Base-by-base conservation (phyloP, 1,140 invertebrate genomes). In the Rhopalosiphum maidis region DNA sequence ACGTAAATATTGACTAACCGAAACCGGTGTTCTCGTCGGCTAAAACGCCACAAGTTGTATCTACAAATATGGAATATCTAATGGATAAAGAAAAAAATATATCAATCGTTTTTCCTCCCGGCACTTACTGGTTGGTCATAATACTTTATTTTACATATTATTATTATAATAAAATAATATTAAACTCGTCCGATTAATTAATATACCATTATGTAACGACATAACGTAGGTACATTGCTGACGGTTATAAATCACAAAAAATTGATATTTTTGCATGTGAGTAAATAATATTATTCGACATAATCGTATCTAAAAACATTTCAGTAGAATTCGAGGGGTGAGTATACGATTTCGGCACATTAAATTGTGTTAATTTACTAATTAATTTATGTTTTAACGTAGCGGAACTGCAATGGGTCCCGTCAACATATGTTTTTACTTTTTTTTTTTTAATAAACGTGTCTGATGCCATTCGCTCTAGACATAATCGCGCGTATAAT, bases 71-170 rank as follows among this genome's bases (percentile, higher is more conserved):
- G 60, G 60, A 77, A 77, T 77, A 77, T 4, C n/a, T 77, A 77
- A 77, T 77, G 60, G 60, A n/a, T 77, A 77, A 77, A 77, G 5
- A 51, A 77, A 68, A 68, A 77, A n/a, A 68, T 77, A 77, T 77
- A 77, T 77, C 60, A 77, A 77, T 77, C n/a, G 30, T 77, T 77
- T 77, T 77, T 77, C 60, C 60, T 77, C 60, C 60, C 60, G n/a
- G 60, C 60, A 77, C 60, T 77, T 77, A 18, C n/a, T 18, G 60
- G 18, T n/a, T 15, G 30, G 0, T 77, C 30, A 77, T n/a, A 77
- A 77, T 77, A 77, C n/a, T 77, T n/a, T 77, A 18, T 77, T 77
- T 77, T n/a, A 35, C 60, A 77, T 77, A 77, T n/a, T n/a, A n/a
- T 77, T n/a, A 18, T 77, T n/a, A n/a, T n/a, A 18, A n/a, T n/a